Evolutionary conservation across 2,113 vertebrate species (phyloP).

Genomic region (Nothobranchius kuhntae): DNA sequence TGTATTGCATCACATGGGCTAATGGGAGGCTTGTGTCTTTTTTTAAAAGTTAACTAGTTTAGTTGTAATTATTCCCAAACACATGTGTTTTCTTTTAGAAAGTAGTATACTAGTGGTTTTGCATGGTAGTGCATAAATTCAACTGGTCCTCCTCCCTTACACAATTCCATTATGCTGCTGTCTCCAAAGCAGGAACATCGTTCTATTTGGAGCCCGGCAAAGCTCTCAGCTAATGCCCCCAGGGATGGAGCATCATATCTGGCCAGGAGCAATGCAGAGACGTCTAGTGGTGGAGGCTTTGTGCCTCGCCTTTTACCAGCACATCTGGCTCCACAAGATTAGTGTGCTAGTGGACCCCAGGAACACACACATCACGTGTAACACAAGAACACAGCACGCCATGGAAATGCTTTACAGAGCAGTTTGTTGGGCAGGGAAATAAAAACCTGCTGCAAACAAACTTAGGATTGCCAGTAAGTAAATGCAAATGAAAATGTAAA

Average conservation of each 20-base stretch:
- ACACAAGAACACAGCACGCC: slow-evolving; percentile 61
- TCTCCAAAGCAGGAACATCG: slow-evolving; percentile 69
- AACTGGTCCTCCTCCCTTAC: slow-evolving; percentile 58
- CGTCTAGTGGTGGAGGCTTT: slow-evolving; percentile 73
- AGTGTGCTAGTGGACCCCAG: slow-evolving; percentile 68
- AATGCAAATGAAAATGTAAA: slow-evolving; percentile 65
- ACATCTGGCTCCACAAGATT: slow-evolving; percentile 77
- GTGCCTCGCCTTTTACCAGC: slow-evolving; percentile 72
- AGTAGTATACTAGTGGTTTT: slow-evolving; percentile 49
- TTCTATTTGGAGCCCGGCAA: slow-evolving; percentile 74
- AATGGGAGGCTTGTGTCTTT: slow-evolving; percentile 6
- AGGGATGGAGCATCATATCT: slow-evolving; percentile 76
- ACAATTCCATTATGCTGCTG: slow-evolving; percentile 64
- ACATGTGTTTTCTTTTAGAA: slow-evolving; percentile 44
- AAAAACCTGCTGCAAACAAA: slow-evolving; percentile 53
- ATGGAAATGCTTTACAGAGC: slow-evolving; percentile 48
- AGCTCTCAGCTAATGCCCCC: slow-evolving; percentile 74
- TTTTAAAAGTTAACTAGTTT: slow-evolving; percentile 8
- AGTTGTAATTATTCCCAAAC: slow-evolving; percentile 39
- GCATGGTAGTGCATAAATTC: slow-evolving; percentile 57
- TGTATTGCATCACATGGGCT: neutral
- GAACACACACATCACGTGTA: slow-evolving; percentile 71
- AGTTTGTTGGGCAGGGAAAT: slow-evolving; percentile 45
- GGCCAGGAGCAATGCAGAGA: slow-evolving; percentile 75
- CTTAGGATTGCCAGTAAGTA: slow-evolving; percentile 50